A percentile compares a stretch with the other conserved stretches of the same genome.
These are phyloP conservation scores for Epiblema foenella DNA, from an alignment of 2,888 invertebrate genomes.

Conservation along the genomic window DNA sequence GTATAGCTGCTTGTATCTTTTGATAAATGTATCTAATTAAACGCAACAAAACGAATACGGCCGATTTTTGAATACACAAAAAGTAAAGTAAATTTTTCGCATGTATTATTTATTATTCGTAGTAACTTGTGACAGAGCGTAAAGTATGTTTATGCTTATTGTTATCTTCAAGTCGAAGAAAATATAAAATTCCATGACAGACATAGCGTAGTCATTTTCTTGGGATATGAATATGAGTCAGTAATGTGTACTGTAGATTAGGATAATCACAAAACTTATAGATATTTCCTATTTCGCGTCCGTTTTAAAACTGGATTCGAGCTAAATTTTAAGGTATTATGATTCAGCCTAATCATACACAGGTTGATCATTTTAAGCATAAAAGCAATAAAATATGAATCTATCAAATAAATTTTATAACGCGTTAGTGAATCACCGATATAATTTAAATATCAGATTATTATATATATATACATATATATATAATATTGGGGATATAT, in stretches of 20 bases:
- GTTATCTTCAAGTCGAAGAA: neutral
- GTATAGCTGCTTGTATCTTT: no score
- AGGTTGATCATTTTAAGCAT: neutral
- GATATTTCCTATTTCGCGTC: neutral
- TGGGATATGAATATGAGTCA: neutral
- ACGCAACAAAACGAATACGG: no score
- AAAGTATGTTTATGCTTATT: neutral
- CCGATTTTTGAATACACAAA: no score
- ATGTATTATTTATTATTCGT: neutral
- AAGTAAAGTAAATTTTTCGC: no score
- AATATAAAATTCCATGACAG: neutral
- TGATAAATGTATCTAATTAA: no score
- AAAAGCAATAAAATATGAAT: constrained; percentile 16
- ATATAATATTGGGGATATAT: no score
- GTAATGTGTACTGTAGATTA: neutral
- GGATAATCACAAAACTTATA: neutral
- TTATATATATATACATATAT: no score
- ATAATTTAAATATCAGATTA: neutral
- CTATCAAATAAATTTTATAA: neutral
- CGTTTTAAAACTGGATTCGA: neutral
- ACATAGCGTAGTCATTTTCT: neutral
- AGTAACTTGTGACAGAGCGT: neutral
- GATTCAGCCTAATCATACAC: neutral
- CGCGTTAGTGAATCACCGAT: neutral
- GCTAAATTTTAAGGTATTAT: neutral